Evolutionary conservation across 35 echinoderm and acorn worm species (phyloP).

Genomic region (Nesometra sesokonis): DNA sequence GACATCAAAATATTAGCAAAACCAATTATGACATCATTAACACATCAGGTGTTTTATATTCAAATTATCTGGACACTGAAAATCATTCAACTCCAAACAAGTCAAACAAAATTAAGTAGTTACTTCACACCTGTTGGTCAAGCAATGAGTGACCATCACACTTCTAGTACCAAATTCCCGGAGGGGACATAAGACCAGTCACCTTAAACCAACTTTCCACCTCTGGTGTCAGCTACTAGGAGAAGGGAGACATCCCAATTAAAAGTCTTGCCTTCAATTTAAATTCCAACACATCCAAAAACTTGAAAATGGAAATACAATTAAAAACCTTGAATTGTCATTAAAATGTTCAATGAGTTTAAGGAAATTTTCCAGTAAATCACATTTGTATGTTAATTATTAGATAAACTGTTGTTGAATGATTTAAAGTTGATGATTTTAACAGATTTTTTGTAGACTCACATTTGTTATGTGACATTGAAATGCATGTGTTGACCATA

Average conservation of each 20-base stretch:
- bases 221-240: too few relatives aligned
- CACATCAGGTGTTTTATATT: too few relatives aligned
- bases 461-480: too few relatives aligned
- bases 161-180: neutral
- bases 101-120: neutral
- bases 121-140: neutral
- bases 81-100: neutral
- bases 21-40: too few relatives aligned
- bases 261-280: too few relatives aligned
- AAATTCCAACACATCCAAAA: too few relatives aligned
- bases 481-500: too few relatives aligned
- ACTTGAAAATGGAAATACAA: too few relatives aligned
- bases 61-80: too few relatives aligned
- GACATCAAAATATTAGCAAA: too few relatives aligned
- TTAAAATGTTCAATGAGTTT: neutral
- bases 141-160: neutral
- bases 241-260: too few relatives aligned
- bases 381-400: neutral
- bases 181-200: neutral
- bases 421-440: neutral
- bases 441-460: neutral
- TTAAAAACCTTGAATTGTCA: neutral
- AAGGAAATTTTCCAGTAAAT: neutral
- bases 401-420: neutral
- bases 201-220: too few relatives aligned